Base-by-base conservation (phyloP, 2,113 vertebrate species). In the Coreoperca whiteheadi region DNA sequence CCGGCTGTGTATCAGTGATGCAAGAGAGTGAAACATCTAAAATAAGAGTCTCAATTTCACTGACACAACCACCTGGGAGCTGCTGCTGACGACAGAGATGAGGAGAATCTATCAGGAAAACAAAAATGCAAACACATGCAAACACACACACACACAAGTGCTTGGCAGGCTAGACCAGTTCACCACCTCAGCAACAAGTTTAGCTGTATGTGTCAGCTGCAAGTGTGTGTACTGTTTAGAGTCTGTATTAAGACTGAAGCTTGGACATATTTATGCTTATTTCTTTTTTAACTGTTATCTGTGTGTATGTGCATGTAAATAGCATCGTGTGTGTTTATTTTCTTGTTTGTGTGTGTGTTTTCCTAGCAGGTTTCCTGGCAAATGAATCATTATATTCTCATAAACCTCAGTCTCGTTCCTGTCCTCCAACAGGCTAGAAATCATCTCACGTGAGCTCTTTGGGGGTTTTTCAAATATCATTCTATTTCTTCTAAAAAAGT, bases 371-470 rank as follows among this genome's bases (percentile, higher is more conserved):
- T 85, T 72, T 83, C 14, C 0, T 48, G 51, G 14, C 6, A 0
- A 76, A 79, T 77, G 14, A 79, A 54, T 87, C 61, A 56, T n/a
- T 43, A 65, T 46, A 77, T 78, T 80, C 71, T 83, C 68, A 77
- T 77, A 59, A 77, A 74, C 56, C 56, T 60, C 61, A 14, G 41
- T 67, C 32, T 57, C 25, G 9, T 60, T 46, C 6, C 56, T 50
- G 64, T 32, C 59, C 50, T 67, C 51, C 18, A 18, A 48, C 63
- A 61, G 23, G 75, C 72, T 64, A 39, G 34, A 76, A 73, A 83
- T 67, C 48, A 71, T 71, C 28, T 75, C 37, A 28, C 7, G n/a
- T 8, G 1, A 28, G 28, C 57, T 43, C 8, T n/a, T n/a, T n/a
- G n/a, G n/a, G n/a, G n/a, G n/a, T n/a, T n/a, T n/a, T n/a, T n/a